Conservation (phyloP, 2,113 vertebrate species). For the Erpornis zantholeuca region DNA sequence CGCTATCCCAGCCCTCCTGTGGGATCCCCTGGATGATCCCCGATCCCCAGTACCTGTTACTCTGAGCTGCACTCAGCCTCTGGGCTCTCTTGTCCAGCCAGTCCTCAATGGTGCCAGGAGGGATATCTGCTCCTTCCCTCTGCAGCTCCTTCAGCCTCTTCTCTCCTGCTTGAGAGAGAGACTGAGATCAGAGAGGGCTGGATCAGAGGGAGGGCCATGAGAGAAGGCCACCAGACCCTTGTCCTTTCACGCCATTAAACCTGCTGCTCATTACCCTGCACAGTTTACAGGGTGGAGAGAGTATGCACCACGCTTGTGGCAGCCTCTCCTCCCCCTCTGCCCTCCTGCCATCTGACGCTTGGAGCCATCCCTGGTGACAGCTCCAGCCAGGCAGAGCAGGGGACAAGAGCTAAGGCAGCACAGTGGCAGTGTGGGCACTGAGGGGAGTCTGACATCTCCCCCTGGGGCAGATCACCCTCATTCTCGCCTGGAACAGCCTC, state of each 20-base stretch:
- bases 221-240: background rate
- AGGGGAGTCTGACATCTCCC: background rate
- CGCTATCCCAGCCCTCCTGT: background rate
- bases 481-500: background rate
- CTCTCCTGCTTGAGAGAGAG: conserved; percentile 74
- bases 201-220: background rate
- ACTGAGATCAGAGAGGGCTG: background rate
- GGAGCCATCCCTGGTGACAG: background rate
- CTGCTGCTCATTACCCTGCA: background rate
- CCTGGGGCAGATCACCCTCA: background rate
- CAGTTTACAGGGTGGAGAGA: background rate
- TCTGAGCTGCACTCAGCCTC: conserved; percentile 65
- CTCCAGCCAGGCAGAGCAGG: background rate
- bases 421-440: background rate
- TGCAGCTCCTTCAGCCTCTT: conserved; percentile 72
- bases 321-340: background rate
- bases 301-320: background rate
- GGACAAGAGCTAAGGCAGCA: background rate
- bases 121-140: conserved; percentile 39
- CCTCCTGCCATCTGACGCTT: background rate
- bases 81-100: conserved; percentile 89
- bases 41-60: conserved; percentile 74
- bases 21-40: accelerated
- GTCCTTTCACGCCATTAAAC: background rate
- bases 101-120: conserved; percentile 75